Evolutionary conservation across 2,113 vertebrate species (phyloP).

Genomic region (Rhinoderma darwinii): DNA sequence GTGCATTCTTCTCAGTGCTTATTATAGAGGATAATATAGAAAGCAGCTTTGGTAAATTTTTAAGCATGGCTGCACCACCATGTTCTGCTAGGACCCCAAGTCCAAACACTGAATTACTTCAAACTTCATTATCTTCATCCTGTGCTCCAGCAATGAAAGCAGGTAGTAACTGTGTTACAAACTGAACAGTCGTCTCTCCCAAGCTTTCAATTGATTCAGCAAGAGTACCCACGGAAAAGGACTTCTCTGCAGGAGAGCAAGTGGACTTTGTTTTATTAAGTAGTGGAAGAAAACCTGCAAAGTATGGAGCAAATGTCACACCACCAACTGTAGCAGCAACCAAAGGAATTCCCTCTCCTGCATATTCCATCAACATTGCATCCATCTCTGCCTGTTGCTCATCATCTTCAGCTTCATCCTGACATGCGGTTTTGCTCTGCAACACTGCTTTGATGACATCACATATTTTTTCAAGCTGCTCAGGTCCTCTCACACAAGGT

Average conservation of each 20-base stretch:
- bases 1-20: slow-evolving; percentile 74
- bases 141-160: slow-evolving; percentile 73
- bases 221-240: slow-evolving; percentile 83
- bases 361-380: slow-evolving; percentile 85
- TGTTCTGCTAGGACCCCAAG: slow-evolving; percentile 84
- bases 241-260: slow-evolving; percentile 82
- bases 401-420: slow-evolving; percentile 73
- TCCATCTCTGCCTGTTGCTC: slow-evolving; percentile 86
- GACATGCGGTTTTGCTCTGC: slow-evolving; percentile 84
- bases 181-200: slow-evolving; percentile 64
- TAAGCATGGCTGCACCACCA: slow-evolving; percentile 72
- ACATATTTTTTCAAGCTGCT: slow-evolving; percentile 76
- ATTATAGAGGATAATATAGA: slow-evolving; percentile 81
- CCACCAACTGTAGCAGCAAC: slow-evolving; percentile 78
- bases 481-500: slow-evolving; percentile 71
- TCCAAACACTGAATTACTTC: slow-evolving; percentile 87
- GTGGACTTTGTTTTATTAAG: slow-evolving; percentile 81
- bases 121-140: slow-evolving; percentile 82
- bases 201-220: slow-evolving; percentile 81
- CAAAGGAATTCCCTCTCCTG: slow-evolving; percentile 85
- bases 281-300: slow-evolving; percentile 84
- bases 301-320: slow-evolving; percentile 78
- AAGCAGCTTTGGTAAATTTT: slow-evolving; percentile 82
- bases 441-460: slow-evolving; percentile 76
- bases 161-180: slow-evolving; percentile 80